Percentiles rank a stretch among this genome's conserved stretches.
Conservation (phyloP, 2,888 invertebrate species). For the Eupithecia abbreviata region DNA sequence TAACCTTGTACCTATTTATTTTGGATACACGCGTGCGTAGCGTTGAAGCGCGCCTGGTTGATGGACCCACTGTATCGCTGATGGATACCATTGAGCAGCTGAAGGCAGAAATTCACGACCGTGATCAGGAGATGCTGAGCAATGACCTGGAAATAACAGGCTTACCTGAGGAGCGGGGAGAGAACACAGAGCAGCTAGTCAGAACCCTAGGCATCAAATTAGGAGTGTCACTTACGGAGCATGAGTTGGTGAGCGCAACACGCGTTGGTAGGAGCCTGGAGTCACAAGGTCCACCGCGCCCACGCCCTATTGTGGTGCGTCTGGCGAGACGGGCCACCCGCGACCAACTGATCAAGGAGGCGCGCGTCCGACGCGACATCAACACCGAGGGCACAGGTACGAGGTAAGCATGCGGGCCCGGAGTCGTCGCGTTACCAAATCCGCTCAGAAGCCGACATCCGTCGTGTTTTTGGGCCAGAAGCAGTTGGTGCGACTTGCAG, state of each 20-base stretch:
- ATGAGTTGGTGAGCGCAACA: conserved; percentile 4
- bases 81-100: conserved; percentile 13
- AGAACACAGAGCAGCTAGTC: background rate
- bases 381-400: no score
- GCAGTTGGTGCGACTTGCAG: no score
- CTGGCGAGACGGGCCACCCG: conserved; percentile 7
- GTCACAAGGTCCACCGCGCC: conserved; percentile 1
- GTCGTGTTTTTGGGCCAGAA: no score
- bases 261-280: conserved; percentile 1
- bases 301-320: conserved; percentile 12
- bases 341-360: no score
- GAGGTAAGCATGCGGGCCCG: no score
- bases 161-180: conserved; percentile 7
- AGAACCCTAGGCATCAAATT: conserved; percentile 2
- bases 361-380: no score
- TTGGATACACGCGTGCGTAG: conserved; percentile 2
- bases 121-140: conserved; percentile 11
- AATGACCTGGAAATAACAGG: conserved; percentile 8
- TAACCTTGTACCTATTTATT: no score
- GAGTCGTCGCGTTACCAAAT: no score
- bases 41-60: conserved; percentile 3
- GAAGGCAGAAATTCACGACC: conserved; percentile 5
- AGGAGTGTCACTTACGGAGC: conserved; percentile 10
- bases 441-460: no score
- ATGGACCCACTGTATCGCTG: background rate